Percentiles rank a stretch among this genome's conserved stretches.
These are phyloP conservation scores for Rhyacophila evoluta DNA, from an alignment of 2,888 invertebrate species.

Conservation along the genomic window DNA sequence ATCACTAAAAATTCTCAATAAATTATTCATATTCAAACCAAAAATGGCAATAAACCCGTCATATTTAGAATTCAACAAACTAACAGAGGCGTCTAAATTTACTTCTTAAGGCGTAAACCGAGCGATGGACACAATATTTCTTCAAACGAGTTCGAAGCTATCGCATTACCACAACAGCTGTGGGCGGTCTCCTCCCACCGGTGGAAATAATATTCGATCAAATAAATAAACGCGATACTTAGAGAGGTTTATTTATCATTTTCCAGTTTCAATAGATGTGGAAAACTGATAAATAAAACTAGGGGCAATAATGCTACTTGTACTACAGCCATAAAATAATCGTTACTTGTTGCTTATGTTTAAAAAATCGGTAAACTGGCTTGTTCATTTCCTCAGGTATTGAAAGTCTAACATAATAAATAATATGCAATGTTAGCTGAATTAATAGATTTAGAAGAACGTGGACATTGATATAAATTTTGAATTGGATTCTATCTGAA, in stretches of 20 bases:
- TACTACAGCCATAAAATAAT: background rate
- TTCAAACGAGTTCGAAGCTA: background rate
- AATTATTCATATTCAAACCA: too few relatives aligned
- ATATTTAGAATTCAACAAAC: too few relatives aligned
- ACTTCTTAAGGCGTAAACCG: background rate
- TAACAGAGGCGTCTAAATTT: background rate
- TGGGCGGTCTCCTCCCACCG: background rate
- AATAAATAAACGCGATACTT: background rate
- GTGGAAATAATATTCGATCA: background rate
- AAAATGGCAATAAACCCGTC: too few relatives aligned
- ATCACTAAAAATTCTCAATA: too few relatives aligned
- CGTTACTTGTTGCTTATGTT: background rate
- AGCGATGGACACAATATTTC: background rate
- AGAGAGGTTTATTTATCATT: background rate
- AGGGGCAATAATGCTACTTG: background rate
- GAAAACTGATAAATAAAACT: background rate
- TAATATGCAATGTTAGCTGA: too few relatives aligned
- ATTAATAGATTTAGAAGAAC: too few relatives aligned
- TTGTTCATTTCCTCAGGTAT: too few relatives aligned
- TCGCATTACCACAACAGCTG: background rate
- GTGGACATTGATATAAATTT: too few relatives aligned
- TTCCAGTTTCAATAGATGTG: background rate
- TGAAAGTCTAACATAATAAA: too few relatives aligned
- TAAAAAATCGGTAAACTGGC: background rate
- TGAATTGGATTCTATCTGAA: too few relatives aligned